Evolutionary conservation across 2,113 vertebrate species (phyloP), one percentile per base, ranked within the genome.

Genomic region (Rutilus rutilus): DNA sequence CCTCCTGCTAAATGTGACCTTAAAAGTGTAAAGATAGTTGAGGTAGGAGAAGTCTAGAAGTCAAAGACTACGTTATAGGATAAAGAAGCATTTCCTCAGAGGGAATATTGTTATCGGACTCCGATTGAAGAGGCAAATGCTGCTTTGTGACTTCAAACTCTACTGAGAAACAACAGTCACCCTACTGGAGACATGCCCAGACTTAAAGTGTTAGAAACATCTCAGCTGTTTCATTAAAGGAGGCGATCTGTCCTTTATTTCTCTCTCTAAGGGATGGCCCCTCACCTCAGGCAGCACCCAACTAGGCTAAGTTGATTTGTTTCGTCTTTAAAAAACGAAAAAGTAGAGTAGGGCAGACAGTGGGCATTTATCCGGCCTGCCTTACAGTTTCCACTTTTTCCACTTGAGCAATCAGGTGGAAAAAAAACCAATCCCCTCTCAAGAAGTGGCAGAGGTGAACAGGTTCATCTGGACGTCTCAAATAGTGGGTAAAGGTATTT

Each of bases 381-480:
- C 10, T 15, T n/a, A 45, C 33, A 64, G 8, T 8, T 76, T 85
- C 45, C 50, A 67, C 50, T 54, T 27, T 76, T 67, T 62, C 64
- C 54, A 27, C 69, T 82, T 76, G 45, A 80, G 19, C 71, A 71
- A 59, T 60, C 69, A 80, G 33, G 45, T 39, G 67, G 52, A 81
- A 45, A 57, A 54, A 74, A 36, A 45, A 23, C 30, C 33, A 59
- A 73, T 73, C 17, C 80, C 39, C 2, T 65, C 39, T 81, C 42
- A 54, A 77, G 50, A 36, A 42, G 47, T 36, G 27, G 8, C 74
- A 33, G 76, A 88, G 39, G 78, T 88, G 87, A 85, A 71, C 14
- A 75, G 50, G 78, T 88, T 85, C 83, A 85, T 82, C 69, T 85
- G 86, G 69, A 69, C 7, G 8, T 30, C 10, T 83, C 21, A 71